These are phyloP conservation scores for Ormyrus nitidulus DNA, from an alignment of 2,888 invertebrate species.

Conservation along the genomic window DNA sequence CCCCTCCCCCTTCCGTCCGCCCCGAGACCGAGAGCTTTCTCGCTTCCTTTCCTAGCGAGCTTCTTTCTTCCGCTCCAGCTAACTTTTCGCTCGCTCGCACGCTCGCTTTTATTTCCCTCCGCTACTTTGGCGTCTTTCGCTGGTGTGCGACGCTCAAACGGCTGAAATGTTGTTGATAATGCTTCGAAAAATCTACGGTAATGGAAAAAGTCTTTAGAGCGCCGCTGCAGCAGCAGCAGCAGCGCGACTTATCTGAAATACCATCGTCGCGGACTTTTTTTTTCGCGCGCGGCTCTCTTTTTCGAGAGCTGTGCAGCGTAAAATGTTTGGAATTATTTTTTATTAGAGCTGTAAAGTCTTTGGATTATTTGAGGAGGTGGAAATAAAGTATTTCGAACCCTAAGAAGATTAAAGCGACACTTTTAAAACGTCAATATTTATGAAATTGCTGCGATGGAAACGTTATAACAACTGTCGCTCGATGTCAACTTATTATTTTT, in stretches of 20 bases:
- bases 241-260: conserved; percentile 9
- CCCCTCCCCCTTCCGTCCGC: conserved; percentile 50
- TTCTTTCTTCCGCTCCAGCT: conserved; percentile 58
- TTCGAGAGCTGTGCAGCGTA: conserved; percentile 13
- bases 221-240: neutral
- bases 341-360: conserved; percentile 19
- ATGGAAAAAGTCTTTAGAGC: conserved; percentile 48
- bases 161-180: conserved; percentile 50
- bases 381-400: too few species aligned
- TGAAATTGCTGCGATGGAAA: too few species aligned
- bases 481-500: too few species aligned
- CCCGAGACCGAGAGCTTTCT: too few species aligned
- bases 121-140: conserved; percentile 52
- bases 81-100: conserved; percentile 51
- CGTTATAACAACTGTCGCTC: too few species aligned
- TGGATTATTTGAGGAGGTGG: neutral
- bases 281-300: neutral
- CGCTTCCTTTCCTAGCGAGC: conserved; percentile 47
- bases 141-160: conserved; percentile 20
- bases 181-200: conserved; percentile 44
- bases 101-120: conserved; percentile 47
- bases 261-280: conserved; percentile 12
- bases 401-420: too few species aligned
- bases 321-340: conserved; percentile 28
- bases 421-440: too few species aligned